phyloP scores from a whole-genome alignment of 1,140 invertebrate species.

The Achatina immaculata region DNA sequence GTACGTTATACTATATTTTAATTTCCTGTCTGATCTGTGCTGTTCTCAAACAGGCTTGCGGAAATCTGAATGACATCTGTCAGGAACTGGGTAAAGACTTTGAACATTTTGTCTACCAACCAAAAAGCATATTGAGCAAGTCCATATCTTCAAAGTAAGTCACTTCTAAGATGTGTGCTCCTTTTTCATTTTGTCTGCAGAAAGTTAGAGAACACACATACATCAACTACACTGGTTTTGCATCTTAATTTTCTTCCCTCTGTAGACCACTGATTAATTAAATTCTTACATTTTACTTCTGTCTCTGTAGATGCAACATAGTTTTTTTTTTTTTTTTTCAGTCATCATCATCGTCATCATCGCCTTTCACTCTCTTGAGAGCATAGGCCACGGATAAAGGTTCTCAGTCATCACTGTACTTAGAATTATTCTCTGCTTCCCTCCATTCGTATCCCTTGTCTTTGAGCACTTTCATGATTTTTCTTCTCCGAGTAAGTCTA shows the following conservation, averaged over 20 bases:
- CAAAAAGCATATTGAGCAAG: slow-evolving; percentile 47
- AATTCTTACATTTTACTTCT: not conserved
- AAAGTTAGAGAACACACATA: not conserved
- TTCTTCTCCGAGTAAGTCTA: no score
- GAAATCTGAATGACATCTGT: slow-evolving; percentile 32
- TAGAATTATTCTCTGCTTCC: no score
- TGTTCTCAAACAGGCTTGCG: slow-evolving; percentile 36
- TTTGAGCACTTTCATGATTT: no score
- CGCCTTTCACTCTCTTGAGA: no score
- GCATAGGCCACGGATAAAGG: no score
- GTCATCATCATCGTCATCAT: no score
- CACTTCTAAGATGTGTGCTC: not conserved
- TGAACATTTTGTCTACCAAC: slow-evolving; percentile 44
- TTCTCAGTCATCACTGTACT: no score
- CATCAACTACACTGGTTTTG: not conserved
- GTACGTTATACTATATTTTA: not conserved
- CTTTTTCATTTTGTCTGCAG: not conserved
- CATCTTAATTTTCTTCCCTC: not conserved
- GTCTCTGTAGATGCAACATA: no score
- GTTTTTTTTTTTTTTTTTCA: not conserved
- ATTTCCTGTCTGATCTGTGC: not conserved
- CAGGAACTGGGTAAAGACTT: slow-evolving; percentile 46
- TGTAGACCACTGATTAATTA: not conserved
- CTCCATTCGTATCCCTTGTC: no score
- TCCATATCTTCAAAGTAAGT: slow-evolving; percentile 47